Evolutionary conservation across 1,140 invertebrate species (phyloP).

Genomic region (Neodiprion fabricii): DNA sequence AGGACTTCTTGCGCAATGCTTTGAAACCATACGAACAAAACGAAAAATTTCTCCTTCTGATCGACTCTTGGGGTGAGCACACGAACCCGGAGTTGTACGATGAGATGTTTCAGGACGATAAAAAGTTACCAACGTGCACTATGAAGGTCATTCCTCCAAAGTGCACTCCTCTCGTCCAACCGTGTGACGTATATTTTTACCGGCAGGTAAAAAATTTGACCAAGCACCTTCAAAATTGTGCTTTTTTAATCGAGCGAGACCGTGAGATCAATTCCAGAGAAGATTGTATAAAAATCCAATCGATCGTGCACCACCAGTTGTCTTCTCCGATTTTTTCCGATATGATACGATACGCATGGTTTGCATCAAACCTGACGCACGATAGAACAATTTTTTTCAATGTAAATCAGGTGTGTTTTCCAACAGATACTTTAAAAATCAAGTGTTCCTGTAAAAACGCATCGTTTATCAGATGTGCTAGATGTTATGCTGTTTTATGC

Average conservation of each 20-base stretch:
- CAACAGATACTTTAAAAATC: neutral
- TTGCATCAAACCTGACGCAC: neutral
- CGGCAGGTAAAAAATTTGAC: constrained; percentile 33
- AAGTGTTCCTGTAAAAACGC: no score
- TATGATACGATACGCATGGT: neutral
- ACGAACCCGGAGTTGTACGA: constrained; percentile 26
- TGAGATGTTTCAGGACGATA: constrained; percentile 30
- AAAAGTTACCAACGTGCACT: constrained; percentile 22
- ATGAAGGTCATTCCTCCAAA: constrained; percentile 35
- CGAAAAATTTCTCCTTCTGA: constrained; percentile 29
- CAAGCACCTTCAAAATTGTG: constrained; percentile 24
- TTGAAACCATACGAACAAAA: constrained; percentile 24
- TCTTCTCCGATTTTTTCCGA: neutral
- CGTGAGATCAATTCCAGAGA: constrained; percentile 24
- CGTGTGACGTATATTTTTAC: constrained; percentile 37
- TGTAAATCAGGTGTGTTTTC: neutral
- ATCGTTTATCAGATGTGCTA: no score
- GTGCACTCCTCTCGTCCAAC: constrained; percentile 31
- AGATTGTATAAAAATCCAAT: constrained; percentile 24
- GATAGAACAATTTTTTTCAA: neutral
- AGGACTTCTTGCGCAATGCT: constrained; percentile 22
- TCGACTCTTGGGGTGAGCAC: constrained; percentile 36
- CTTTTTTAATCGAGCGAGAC: constrained; percentile 19
- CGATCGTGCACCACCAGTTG: constrained; percentile 2
- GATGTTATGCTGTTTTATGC: no score